Evolutionary conservation across 2,888 invertebrate genomes (phyloP).

Genomic region (Drosophila tripunctata): DNA sequence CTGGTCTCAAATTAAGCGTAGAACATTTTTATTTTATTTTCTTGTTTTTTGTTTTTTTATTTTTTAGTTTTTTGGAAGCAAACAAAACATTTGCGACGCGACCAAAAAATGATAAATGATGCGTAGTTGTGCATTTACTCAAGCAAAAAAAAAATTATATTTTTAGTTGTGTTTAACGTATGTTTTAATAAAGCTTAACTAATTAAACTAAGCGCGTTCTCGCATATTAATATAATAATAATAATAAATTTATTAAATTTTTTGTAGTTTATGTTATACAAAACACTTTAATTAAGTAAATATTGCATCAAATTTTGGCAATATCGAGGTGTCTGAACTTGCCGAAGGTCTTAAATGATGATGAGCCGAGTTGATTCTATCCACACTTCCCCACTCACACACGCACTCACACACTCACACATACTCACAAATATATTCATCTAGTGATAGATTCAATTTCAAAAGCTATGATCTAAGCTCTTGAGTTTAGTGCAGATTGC

Average conservation of each 20-base stretch:
- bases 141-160: constrained; percentile 17
- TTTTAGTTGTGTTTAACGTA: constrained; percentile 59
- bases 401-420: not conserved
- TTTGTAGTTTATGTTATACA: constrained; percentile 67
- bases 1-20: constrained; percentile 48
- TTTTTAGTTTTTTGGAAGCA: constrained; percentile 45
- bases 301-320: constrained; percentile 53
- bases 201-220: constrained; percentile 64
- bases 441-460: too few species aligned
- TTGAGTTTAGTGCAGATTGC: constrained; percentile 46
- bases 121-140: constrained; percentile 69
- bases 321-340: constrained; percentile 64
- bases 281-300: constrained; percentile 57
- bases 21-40: constrained; percentile 18
- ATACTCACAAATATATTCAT: not conserved
- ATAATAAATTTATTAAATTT: constrained; percentile 64
- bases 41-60: constrained; percentile 4
- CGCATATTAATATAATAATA: constrained; percentile 31
- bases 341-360: constrained; percentile 59
- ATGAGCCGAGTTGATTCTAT: constrained; percentile 27
- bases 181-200: constrained; percentile 79
- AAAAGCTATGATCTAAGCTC: constrained; percentile 13
- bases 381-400: not conserved
- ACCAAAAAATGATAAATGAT: constrained; percentile 72
- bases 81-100: constrained; percentile 66